phyloP scores from a whole-genome alignment of 2,113 vertebrate genomes.

The Melanotaenia duboulayi region DNA sequence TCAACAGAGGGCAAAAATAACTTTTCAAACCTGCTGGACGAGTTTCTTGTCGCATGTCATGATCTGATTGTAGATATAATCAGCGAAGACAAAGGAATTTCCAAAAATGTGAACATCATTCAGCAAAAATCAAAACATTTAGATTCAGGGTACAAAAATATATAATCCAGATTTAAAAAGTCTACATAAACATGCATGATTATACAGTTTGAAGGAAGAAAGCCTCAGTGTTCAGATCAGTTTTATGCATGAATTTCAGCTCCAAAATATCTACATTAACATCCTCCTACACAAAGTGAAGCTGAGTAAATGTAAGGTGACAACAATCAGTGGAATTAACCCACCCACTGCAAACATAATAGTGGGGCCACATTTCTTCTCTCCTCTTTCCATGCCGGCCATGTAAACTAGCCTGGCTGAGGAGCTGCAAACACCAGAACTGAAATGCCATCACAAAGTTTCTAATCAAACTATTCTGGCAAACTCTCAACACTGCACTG shows the following conservation, averaged over 20 bases:
- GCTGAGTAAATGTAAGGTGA: neutral
- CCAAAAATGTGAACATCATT: neutral
- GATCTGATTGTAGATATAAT: constrained; percentile 32
- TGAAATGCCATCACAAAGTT: constrained; percentile 57
- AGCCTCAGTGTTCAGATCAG: neutral
- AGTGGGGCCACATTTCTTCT: constrained; percentile 25
- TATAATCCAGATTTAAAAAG: neutral
- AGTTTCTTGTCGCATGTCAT: constrained; percentile 8
- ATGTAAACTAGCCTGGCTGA: constrained; percentile 11
- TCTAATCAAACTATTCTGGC: constrained; percentile 47
- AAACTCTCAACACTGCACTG: constrained; percentile 29
- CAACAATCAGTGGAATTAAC: neutral
- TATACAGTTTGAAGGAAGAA: neutral
- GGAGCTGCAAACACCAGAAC: constrained; percentile 37
- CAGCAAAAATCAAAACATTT: neutral
- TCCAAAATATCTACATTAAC: neutral
- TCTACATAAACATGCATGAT: neutral
- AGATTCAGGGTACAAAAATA: neutral
- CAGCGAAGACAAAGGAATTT: constrained; percentile 2
- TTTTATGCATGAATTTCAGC: neutral
- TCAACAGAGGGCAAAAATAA: neutral
- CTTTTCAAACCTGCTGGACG: constrained; percentile 22
- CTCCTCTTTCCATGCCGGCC: constrained; percentile 47
- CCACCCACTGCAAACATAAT: constrained; percentile 10
- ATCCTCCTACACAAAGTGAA: neutral